Percentiles rank a stretch among this genome's conserved stretches.
Evolutionary conservation across 2,888 invertebrate genomes (phyloP).

Genomic region (Habrosyne pyritoides): DNA sequence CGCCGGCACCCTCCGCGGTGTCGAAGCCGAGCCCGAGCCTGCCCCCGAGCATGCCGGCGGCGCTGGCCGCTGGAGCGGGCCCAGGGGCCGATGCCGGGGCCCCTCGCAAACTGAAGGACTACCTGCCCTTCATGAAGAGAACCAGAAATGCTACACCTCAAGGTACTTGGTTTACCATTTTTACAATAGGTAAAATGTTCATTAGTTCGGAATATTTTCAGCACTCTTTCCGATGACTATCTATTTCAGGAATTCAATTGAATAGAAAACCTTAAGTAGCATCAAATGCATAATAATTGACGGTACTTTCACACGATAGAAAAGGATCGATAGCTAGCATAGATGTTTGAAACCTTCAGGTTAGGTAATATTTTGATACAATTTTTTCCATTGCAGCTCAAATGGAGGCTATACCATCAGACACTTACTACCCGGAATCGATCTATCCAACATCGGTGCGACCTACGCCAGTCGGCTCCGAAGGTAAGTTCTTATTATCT

Average conservation of each 20-base stretch:
- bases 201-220: no score
- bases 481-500: slow-evolving; percentile 63
- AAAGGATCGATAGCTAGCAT: no score
- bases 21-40: slow-evolving; percentile 10
- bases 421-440: slow-evolving; percentile 70
- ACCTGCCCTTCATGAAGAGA: slow-evolving; percentile 89
- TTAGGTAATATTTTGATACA: no score
- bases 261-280: no score
- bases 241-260: no score
- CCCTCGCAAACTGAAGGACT: slow-evolving; percentile 93
- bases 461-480: slow-evolving; percentile 89
- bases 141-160: slow-evolving; percentile 53
- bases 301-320: no score
- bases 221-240: no score
- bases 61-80: slow-evolving; percentile 22
- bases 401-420: slow-evolving; percentile 55
- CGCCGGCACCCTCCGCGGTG: slow-evolving; percentile 24
- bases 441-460: slow-evolving; percentile 85
- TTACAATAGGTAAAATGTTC: no score
- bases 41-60: slow-evolving; percentile 22
- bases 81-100: slow-evolving; percentile 50
- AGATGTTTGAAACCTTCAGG: no score
- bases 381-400: slow-evolving; percentile 45
- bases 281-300: no score
- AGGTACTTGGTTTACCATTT: slow-evolving; percentile 42